Conservation (phyloP, 1,140 invertebrate genomes). For the Lysiphlebus fabarum region DNA sequence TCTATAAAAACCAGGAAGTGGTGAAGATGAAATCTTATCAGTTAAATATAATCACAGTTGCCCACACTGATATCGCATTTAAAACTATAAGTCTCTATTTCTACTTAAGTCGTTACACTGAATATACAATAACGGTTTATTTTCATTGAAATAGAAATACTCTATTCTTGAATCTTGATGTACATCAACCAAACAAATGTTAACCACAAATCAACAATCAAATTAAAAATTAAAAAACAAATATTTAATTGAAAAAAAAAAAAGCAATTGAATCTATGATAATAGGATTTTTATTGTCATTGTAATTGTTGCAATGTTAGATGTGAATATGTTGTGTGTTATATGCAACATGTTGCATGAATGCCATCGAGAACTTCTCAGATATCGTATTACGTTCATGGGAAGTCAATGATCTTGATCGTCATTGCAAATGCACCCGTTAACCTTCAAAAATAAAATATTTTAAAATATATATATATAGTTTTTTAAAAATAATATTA, state of each 20-base stretch:
- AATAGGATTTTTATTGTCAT: conserved; percentile 14
- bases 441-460: conserved; percentile 20
- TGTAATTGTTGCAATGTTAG: conserved; percentile 19
- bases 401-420: conserved; percentile 48
- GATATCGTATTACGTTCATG: conserved; percentile 40
- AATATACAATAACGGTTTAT: conserved; percentile 14
- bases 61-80: not conserved
- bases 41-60: conserved; percentile 12
- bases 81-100: not conserved
- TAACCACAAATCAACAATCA: conserved; percentile 9
- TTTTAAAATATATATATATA: too few relatives aligned
- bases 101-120: conserved; percentile 3
- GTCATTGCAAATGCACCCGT: conserved; percentile 34
- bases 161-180: conserved; percentile 18
- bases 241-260: not conserved
- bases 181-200: not conserved
- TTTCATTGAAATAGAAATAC: conserved; percentile 20
- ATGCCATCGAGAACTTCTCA: too few relatives aligned
- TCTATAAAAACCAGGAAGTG: conserved; percentile 15
- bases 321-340: conserved; percentile 1
- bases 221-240: not conserved
- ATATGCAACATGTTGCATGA: not conserved
- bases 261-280: conserved; percentile 13
- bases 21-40: conserved; percentile 6
- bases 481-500: too few relatives aligned